phyloP scores from a whole-genome alignment of 2,888 invertebrate genomes.

The Acronicta alni region DNA sequence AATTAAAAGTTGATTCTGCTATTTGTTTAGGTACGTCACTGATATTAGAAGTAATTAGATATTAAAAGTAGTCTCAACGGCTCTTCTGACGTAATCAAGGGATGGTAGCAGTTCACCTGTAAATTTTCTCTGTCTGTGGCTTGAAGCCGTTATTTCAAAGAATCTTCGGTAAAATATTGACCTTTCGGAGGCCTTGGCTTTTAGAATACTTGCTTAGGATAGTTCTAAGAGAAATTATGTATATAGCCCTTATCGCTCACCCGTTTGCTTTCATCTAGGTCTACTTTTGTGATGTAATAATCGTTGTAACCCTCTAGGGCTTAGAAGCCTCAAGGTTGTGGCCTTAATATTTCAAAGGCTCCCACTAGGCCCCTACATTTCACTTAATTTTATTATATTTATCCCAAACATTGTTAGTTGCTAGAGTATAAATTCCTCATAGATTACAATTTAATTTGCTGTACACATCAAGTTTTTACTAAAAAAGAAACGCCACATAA shows the following conservation, averaged over 20 bases:
- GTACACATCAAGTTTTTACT: too few relatives aligned
- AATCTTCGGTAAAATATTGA: slow-evolving; percentile 35
- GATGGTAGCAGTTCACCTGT: slow-evolving; percentile 10
- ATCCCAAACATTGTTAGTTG: slow-evolving; percentile 1
- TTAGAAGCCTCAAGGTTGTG: not conserved
- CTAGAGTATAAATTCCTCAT: not conserved
- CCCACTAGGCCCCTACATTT: not conserved
- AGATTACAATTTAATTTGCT: too few relatives aligned
- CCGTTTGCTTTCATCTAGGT: slow-evolving; percentile 22
- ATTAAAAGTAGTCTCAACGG: slow-evolving; percentile 7
- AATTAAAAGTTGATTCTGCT: slow-evolving; percentile 57
- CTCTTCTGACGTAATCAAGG: slow-evolving; percentile 31
- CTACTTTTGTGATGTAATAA: slow-evolving; percentile 22
- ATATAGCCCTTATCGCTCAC: slow-evolving; percentile 1
- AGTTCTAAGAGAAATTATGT: slow-evolving; percentile 33
- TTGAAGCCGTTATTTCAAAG: slow-evolving; percentile 31
- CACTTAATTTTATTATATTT: slow-evolving; percentile 6
- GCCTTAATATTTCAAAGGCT: not conserved
- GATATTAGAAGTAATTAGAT: slow-evolving; percentile 38
- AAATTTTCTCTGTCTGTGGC: slow-evolving; percentile 20
- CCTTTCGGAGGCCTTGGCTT: slow-evolving; percentile 32
- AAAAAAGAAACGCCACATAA: too few relatives aligned
- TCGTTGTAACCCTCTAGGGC: slow-evolving; percentile 7
- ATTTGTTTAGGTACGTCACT: slow-evolving; percentile 36
- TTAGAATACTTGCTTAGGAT: slow-evolving; percentile 1